A percentile compares a stretch with the other conserved stretches of the same genome.
These are phyloP conservation scores for Strigamia crassipes DNA, from an alignment of 2,888 invertebrate species.

Conservation along the genomic window DNA sequence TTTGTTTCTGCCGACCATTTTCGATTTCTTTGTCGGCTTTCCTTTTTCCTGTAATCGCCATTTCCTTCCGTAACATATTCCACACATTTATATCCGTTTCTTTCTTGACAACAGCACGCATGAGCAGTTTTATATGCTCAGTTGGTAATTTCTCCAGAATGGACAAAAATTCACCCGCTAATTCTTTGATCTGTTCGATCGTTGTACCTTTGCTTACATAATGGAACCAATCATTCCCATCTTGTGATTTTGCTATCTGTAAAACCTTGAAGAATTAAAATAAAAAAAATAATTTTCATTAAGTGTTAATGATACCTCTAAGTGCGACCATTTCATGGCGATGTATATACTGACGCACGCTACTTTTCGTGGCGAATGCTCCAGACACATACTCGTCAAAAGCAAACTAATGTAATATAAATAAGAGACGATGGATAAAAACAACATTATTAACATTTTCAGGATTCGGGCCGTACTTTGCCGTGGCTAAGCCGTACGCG, in stretches of 20 bases:
- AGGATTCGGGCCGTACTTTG: neutral
- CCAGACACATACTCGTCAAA: neutral
- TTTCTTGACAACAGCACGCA: too few relatives aligned
- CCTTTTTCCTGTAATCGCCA: too few relatives aligned
- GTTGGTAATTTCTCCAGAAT: too few relatives aligned
- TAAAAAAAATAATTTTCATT: neutral
- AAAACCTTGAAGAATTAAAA: neutral
- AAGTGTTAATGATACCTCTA: neutral
- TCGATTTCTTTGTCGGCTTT: too few relatives aligned
- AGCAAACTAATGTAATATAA: neutral
- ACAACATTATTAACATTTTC: neutral
- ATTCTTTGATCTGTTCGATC: neutral
- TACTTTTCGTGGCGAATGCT: neutral
- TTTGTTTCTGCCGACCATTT: too few relatives aligned
- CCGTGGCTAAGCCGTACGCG: neutral
- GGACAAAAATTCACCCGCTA: too few relatives aligned
- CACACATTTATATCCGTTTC: too few relatives aligned
- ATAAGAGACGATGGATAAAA: neutral
- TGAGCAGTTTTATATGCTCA: too few relatives aligned
- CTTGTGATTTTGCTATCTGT: neutral
- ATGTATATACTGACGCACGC: neutral
- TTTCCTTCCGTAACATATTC: too few relatives aligned
- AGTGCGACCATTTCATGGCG: neutral
- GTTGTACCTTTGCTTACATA: neutral
- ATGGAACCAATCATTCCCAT: neutral